Evolutionary conservation across 2,888 invertebrate species (phyloP), one percentile per base, ranked within the genome.

Genomic region (Bombylius major): DNA sequence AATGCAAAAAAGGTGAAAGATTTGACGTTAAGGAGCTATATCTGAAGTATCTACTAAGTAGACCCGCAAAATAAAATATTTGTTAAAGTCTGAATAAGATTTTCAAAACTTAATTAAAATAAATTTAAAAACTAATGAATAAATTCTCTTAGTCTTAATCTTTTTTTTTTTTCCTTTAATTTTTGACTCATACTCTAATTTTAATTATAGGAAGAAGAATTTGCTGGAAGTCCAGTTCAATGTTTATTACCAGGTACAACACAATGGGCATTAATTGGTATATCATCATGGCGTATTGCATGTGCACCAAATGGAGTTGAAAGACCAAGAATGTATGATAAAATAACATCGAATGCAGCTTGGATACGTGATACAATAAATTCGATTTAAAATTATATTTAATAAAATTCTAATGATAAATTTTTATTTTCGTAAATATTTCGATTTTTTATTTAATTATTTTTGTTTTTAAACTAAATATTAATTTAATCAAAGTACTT

Each of bases 261-360:
- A 60, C 82, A 79, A 65, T 92, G 92, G 92, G 85, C 85, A 0
- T 70, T 92, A 46, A 77, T 83, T 36, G 92, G 92, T 0, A 83
- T 92, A 4, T 84, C 87, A 53, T 88, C 87, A 55, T 90, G 90
- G 90, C 79, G 90, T 59, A 90, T 91, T 65, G 89, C 89, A 2
- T 91, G 90, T 65, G 82, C 86, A 0, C 86, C 86, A 63, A 81
- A 82, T 48, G 89, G 88, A 8, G 76, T 83, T 48, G 87, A 87
- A 54, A 75, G 90, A 61, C 90, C 90, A 0, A 77, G 90, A 60
- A 84, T 89, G 74, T 90, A 90, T 66, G 90, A 91, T 66, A 83
- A 87, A 66, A 83, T 90, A 54, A 79, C 83, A 13, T 86, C 90
- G 1, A 90, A 90, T 67, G 80, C 89, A 33, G 87, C 89, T 61